These are phyloP conservation scores for Steinernema hermaphroditum DNA, from an alignment of 2,888 invertebrate species.

Conservation along the genomic window DNA sequence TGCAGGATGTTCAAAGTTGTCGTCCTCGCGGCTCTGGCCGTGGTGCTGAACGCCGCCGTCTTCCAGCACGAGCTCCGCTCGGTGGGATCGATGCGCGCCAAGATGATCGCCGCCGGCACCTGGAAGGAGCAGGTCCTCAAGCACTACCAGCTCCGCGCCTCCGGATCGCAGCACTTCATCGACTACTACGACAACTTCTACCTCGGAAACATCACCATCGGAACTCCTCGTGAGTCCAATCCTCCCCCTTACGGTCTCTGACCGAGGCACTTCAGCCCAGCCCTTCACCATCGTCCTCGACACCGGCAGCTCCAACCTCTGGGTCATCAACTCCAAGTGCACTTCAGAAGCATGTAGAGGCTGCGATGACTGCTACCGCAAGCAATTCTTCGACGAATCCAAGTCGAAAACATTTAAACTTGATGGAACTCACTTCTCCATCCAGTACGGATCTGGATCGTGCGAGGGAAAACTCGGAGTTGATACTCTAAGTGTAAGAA, in stretches of 20 bases:
- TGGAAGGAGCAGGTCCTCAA: constrained; percentile 16
- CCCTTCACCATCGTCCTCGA: constrained; percentile 54
- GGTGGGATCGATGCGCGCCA: constrained; percentile 9
- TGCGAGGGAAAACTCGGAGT: constrained; percentile 56
- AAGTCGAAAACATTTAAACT: constrained; percentile 51
- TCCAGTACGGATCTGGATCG: constrained; percentile 59
- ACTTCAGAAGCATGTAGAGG: constrained; percentile 57
- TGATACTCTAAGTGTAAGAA: constrained; percentile 50
- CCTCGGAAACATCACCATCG: no score
- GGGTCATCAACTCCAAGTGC: no score
- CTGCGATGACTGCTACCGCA: constrained; percentile 43
- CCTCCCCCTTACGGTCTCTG: no score
- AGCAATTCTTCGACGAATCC: constrained; percentile 55
- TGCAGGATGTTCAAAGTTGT: not conserved
- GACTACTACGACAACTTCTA: constrained; percentile 62
- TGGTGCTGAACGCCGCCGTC: constrained; percentile 27
- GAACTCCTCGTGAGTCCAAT: constrained; percentile 50
- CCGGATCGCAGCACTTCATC: constrained; percentile 40
- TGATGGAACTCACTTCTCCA: constrained; percentile 51
- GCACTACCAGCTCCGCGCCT: not conserved
- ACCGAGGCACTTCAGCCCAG: constrained; percentile 48
- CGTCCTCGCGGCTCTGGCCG: constrained; percentile 16
- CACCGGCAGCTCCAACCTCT: constrained; percentile 60
- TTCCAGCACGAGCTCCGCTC: constrained; percentile 11
- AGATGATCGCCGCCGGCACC: constrained; percentile 12